Evolutionary conservation across 2,113 vertebrate species (phyloP).

Genomic region (Podocnemis expansa): DNA sequence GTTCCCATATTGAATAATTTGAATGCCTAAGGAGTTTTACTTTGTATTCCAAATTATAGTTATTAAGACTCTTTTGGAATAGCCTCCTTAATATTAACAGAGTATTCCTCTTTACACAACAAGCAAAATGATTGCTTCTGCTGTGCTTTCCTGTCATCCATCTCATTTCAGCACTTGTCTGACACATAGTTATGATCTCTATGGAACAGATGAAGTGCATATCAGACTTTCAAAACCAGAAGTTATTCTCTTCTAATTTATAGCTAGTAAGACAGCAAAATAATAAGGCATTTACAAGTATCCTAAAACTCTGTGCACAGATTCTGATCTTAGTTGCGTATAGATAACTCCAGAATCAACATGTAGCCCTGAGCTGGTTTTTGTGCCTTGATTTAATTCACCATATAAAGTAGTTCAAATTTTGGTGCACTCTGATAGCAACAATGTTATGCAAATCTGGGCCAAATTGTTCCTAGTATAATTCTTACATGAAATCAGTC

Average conservation of each 20-base stretch:
- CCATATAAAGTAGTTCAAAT: not conserved
- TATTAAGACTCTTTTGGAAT: slow-evolving; percentile 45
- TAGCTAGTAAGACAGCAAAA: not conserved
- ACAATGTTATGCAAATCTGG: not conserved
- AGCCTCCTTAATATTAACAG: slow-evolving; percentile 39
- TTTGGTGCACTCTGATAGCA: not conserved
- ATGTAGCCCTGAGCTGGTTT: not conserved
- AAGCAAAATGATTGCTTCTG: slow-evolving; percentile 34
- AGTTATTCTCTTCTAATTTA: not conserved
- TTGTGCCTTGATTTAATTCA: slow-evolving; percentile 18
- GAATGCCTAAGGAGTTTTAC: slow-evolving; percentile 17
- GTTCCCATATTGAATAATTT: slow-evolving; percentile 23
- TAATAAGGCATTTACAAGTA: not conserved
- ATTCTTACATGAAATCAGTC: not conserved
- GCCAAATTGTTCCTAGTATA: not conserved
- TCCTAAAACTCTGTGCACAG: fast-evolving
- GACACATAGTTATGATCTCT: not conserved
- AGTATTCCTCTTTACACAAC: slow-evolving; percentile 35
- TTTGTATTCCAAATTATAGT: slow-evolving; percentile 49
- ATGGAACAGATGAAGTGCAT: not conserved
- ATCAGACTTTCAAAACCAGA: not conserved
- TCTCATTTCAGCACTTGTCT: slow-evolving; percentile 12
- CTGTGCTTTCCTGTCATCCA: slow-evolving; percentile 9
- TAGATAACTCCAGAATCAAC: not conserved
- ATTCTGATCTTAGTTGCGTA: not conserved